phyloP scores from a whole-genome alignment of 2,888 invertebrate genomes.

The Hoplodrina ambigua region DNA sequence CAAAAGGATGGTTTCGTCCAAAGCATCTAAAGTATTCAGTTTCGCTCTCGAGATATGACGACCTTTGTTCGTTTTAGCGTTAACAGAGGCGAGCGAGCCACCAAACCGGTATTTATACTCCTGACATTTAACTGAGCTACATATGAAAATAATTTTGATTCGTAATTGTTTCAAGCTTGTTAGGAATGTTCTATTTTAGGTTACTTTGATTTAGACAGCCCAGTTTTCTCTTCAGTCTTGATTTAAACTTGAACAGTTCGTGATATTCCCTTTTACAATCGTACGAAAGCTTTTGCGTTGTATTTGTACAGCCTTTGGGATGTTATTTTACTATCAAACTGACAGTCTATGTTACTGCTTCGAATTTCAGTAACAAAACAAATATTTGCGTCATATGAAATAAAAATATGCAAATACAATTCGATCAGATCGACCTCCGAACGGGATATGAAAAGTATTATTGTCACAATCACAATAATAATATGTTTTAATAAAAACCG shows the following conservation, averaged over 20 bases:
- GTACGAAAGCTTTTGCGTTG: not conserved
- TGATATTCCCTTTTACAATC: constrained; percentile 11
- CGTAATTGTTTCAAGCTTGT: constrained; percentile 55
- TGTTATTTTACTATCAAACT: constrained; percentile 30
- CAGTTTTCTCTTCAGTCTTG: constrained; percentile 22
- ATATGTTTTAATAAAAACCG: not conserved
- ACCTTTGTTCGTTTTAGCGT: constrained; percentile 53
- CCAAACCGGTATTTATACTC: constrained; percentile 69
- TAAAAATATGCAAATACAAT: constrained; percentile 5
- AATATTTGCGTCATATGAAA: constrained; percentile 15
- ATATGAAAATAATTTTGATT: constrained; percentile 68
- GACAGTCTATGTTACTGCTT: constrained; percentile 11
- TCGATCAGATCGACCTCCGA: not conserved
- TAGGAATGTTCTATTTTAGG: constrained; percentile 33
- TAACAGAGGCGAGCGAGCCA: constrained; percentile 58
- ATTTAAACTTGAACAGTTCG: constrained; percentile 10
- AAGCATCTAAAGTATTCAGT: constrained; percentile 49
- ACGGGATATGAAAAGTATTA: constrained; percentile 1
- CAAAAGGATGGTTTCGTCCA: constrained; percentile 40
- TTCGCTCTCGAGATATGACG: constrained; percentile 54
- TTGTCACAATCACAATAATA: not conserved
- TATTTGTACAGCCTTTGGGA: constrained; percentile 10
- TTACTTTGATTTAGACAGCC: constrained; percentile 23
- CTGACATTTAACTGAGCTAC: constrained; percentile 71
- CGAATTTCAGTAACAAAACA: not conserved